Conservation (phyloP, 2,888 invertebrate genomes). For the Patella caerulea region DNA sequence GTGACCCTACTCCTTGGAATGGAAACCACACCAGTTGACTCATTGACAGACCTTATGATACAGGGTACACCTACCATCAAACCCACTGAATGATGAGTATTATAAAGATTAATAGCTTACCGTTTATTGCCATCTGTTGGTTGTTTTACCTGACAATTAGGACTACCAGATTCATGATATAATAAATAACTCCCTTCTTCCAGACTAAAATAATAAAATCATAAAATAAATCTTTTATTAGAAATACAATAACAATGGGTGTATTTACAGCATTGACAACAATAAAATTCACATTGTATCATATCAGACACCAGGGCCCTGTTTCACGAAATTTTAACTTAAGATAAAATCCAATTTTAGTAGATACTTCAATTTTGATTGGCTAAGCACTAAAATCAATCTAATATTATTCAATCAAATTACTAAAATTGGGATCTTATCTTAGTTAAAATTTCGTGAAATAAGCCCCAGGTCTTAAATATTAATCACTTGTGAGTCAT, state of each 20-base stretch:
- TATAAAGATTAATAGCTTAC: slow-evolving; percentile 23
- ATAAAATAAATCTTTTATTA: not conserved
- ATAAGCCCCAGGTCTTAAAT: not conserved
- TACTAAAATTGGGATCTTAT: too few species aligned
- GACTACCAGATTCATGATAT: slow-evolving; percentile 47
- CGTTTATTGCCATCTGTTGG: slow-evolving; percentile 36
- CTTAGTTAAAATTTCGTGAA: too few species aligned
- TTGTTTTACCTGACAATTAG: slow-evolving; percentile 44
- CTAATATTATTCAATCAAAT: too few species aligned
- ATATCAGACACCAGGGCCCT: slow-evolving; percentile 9
- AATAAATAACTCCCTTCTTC: slow-evolving; percentile 53
- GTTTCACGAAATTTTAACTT: too few species aligned
- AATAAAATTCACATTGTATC: not conserved
- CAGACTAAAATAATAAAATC: slow-evolving; percentile 42
- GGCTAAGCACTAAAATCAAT: too few species aligned
- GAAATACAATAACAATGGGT: not conserved
- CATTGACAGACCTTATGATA: too few species aligned
- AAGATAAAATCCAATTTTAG: too few species aligned
- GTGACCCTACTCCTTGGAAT: too few species aligned
- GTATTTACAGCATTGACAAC: slow-evolving; percentile 13
- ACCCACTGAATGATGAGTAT: not conserved
- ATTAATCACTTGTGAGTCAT: too few species aligned
- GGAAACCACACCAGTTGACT: too few species aligned
- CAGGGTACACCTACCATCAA: not conserved
- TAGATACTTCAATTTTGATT: too few species aligned